phyloP scores from a whole-genome alignment of 1,140 invertebrate species.

The Papilio machaon region DNA sequence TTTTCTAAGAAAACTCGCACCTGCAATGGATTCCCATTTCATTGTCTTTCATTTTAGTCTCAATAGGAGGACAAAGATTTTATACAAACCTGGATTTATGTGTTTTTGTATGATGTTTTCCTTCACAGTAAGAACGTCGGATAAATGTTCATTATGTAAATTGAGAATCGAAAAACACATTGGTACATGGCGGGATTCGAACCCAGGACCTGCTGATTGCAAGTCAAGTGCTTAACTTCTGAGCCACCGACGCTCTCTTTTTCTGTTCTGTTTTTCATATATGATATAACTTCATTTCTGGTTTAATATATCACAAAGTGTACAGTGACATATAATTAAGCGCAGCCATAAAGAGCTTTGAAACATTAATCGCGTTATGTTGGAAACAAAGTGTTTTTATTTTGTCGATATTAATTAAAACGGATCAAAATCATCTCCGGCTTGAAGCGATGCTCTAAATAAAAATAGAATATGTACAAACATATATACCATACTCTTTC shows the following conservation, averaged over 20 bases:
- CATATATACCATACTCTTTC: too few relatives aligned
- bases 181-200: too few relatives aligned
- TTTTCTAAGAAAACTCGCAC: constrained; percentile 4
- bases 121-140: too few relatives aligned
- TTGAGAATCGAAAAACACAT: too few relatives aligned
- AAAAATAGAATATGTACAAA: neutral
- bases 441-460: neutral
- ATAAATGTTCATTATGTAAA: too few relatives aligned
- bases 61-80: neutral
- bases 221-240: too few relatives aligned
- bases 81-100: neutral
- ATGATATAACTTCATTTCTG: neutral
- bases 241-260: too few relatives aligned
- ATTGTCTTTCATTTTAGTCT: neutral
- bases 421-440: neutral
- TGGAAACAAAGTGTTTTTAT: constrained; percentile 8
- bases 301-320: neutral
- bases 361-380: constrained; percentile 8
- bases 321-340: neutral
- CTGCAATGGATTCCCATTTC: neutral
- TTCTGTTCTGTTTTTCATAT: neutral
- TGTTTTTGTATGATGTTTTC: too few relatives aligned
- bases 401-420: constrained; percentile 15
- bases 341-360: constrained; percentile 9
- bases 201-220: too few relatives aligned